phyloP scores from a whole-genome alignment of 1,140 invertebrate genomes.

The Centruroides sculpturatus region DNA sequence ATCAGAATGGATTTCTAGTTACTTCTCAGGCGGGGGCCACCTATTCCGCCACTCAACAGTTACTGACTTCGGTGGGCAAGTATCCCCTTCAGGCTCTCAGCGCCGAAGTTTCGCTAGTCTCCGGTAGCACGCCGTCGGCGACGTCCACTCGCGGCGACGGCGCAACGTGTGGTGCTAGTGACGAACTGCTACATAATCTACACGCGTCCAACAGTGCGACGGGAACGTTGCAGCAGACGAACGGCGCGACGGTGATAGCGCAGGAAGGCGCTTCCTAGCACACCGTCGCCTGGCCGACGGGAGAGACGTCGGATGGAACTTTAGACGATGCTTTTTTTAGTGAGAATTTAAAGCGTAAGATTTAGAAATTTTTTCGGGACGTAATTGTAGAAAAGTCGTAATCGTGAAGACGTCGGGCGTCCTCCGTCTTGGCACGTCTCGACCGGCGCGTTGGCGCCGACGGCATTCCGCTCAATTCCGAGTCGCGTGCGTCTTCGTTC shows the following conservation, averaged over 20 bases:
- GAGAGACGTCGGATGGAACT: neutral
- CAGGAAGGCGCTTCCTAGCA: constrained; percentile 17
- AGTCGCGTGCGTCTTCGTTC: too few relatives aligned
- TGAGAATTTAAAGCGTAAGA: neutral
- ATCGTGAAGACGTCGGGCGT: too few relatives aligned
- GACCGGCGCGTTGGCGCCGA: too few relatives aligned
- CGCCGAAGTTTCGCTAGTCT: constrained; percentile 1
- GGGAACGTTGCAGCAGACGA: constrained; percentile 11
- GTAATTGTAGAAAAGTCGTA: neutral
- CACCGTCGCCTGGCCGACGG: neutral
- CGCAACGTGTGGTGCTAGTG: constrained; percentile 5
- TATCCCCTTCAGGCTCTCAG: constrained; percentile 4
- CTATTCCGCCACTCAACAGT: neutral
- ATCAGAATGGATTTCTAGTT: constrained; percentile 11
- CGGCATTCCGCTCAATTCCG: too few relatives aligned
- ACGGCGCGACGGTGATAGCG: constrained; percentile 7
- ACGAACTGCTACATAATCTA: constrained; percentile 10
- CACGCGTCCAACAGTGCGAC: constrained; percentile 9
- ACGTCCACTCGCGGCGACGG: constrained; percentile 1
- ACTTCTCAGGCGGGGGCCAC: neutral
- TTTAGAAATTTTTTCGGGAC: neutral
- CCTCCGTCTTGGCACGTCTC: too few relatives aligned
- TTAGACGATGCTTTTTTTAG: neutral
- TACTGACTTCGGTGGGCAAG: constrained; percentile 3
- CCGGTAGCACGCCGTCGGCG: neutral